Evolutionary conservation across 1,140 invertebrate genomes (phyloP).

Genomic region (Brachionus rotundiformis): DNA sequence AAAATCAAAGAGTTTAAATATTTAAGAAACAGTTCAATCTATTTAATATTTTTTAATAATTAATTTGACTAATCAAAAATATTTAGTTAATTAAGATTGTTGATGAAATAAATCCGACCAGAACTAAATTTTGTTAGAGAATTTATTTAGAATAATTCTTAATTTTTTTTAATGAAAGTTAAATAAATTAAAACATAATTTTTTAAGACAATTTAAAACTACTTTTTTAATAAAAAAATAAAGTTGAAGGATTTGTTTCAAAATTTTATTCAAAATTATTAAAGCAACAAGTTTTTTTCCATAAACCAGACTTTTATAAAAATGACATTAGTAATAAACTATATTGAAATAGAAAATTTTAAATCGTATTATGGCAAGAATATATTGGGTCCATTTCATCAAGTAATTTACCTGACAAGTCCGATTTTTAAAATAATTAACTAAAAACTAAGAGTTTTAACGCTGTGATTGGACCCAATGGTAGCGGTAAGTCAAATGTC

Average conservation of each 20-base stretch:
- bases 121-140: no score
- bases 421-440: background rate
- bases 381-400: constrained; percentile 68
- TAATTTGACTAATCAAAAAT: no score
- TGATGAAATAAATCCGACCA: no score
- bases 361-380: constrained; percentile 90
- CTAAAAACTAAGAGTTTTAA: constrained; percentile 79
- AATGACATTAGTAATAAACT: constrained; percentile 78
- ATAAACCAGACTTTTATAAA: no score
- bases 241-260: background rate
- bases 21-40: no score
- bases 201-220: background rate
- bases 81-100: no score
- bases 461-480: constrained; percentile 95
- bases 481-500: constrained; percentile 98
- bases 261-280: background rate
- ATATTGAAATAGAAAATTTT: constrained; percentile 91
- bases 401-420: constrained; percentile 56
- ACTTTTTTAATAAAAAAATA: background rate
- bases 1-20: no score
- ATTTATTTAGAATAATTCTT: no score
- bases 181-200: background rate
- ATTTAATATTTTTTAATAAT: no score
- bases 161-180: no score
- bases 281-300: background rate